Conservation (phyloP, 2,113 vertebrate species). For the Platanista minor region DNA sequence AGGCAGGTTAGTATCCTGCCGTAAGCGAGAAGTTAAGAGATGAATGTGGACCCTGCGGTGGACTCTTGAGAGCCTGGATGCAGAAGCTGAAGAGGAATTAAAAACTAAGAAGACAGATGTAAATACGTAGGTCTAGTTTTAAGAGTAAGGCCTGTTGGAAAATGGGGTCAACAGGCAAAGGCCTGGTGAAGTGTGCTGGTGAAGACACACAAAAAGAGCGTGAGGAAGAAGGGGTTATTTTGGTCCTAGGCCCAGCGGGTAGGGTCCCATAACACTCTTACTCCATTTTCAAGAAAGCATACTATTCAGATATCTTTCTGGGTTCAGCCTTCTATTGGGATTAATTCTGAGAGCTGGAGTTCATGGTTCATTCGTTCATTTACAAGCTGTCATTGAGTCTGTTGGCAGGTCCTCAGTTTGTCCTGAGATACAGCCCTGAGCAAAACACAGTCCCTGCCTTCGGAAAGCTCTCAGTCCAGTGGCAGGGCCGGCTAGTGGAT, state of each 20-base stretch:
- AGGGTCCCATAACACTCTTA: neutral
- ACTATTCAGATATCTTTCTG: neutral
- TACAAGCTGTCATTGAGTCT: neutral
- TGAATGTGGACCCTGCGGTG: neutral
- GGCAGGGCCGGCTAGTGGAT: accelerated
- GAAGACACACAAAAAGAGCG: neutral
- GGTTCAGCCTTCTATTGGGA: neutral
- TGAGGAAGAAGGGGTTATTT: neutral
- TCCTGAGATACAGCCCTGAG: neutral
- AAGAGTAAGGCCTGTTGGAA: neutral
- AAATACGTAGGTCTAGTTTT: neutral
- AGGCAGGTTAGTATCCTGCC: neutral
- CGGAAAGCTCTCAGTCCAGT: neutral
- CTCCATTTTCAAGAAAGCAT: neutral
- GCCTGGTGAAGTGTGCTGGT: neutral
- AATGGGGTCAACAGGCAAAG: neutral
- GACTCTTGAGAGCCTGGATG: neutral
- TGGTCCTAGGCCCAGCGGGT: too few species aligned
- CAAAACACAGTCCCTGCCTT: neutral
- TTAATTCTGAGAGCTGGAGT: neutral
- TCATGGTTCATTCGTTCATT: neutral
- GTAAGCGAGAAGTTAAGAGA: neutral
- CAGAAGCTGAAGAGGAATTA: neutral
- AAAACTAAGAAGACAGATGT: neutral
- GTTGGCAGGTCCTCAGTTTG: neutral